Base-by-base conservation (phyloP, 2,888 invertebrate genomes). In the Lepidocyrtinus sp. region DNA sequence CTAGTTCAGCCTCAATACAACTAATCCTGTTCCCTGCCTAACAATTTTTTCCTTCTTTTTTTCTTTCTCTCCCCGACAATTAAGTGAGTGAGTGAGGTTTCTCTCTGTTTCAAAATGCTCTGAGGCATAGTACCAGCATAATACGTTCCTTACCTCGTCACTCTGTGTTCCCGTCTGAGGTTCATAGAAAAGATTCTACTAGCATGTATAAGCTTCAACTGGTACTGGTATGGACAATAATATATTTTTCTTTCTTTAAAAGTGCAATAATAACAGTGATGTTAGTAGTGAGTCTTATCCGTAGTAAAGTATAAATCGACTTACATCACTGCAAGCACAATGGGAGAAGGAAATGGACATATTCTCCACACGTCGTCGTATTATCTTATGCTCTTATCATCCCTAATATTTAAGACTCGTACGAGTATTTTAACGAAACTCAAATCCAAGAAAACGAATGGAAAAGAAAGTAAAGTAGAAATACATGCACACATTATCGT, bases 1-100 rank as follows among this genome's bases (percentile, higher is more conserved):
- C 25, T 26, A 61, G 62, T 72, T 68, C 68, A 46, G 62, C 59
- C 45, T n/a, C 71, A 63, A 36, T 81, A 81, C 81, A 81, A 81
- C 81, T 81, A 76, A 76, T 81, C 75, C 80, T 81, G 80, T 81
- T 81, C 76, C 81, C 69, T 81, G 72, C 50, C 69, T 46, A 25
- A 71, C 61, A 81, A 81, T 65, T 75, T 65, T 65, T 17, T 36
- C 65, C 36, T 7, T 50, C 26, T 69, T 22, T 36, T 72, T 64
- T 36, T 46, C 36, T 24, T 26, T 36, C 36, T 59, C 64, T 27
- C 55, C 76, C 67, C 71, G 75, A 79, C 80, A 80, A 75, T 75
- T 75, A 75, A 81, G 50, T 75, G 74, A 81, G 74, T 81, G 80
- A 80, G 75, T 80, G 80, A 75, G 80, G 80, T 75, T 81, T 80